These are phyloP conservation scores for Numenius arquata DNA, from an alignment of 2,113 vertebrate genomes.

Conservation along the genomic window DNA sequence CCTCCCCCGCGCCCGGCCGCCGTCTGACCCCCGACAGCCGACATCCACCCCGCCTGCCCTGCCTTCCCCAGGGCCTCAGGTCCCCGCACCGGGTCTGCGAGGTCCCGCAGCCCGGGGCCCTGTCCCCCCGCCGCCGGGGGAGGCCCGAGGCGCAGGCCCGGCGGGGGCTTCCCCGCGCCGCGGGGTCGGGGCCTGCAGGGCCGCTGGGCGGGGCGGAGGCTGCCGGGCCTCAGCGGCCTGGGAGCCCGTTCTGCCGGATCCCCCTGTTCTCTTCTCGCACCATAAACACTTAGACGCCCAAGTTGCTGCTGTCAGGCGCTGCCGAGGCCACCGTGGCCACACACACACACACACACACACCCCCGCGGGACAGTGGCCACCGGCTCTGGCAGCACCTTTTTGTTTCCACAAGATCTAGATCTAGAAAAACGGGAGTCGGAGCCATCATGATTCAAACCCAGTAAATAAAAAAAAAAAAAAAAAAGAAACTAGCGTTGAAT, in stretches of 20 bases:
- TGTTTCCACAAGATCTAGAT: not conserved
- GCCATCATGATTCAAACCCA: not conserved
- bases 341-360: too few relatives aligned
- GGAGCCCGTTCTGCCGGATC: fast-evolving
- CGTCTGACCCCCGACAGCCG: fast-evolving
- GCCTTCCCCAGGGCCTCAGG: fast-evolving
- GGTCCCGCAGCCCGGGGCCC: not conserved
- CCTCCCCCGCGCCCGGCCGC: fast-evolving
- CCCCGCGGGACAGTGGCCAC: fast-evolving
- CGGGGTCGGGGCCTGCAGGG: not conserved
- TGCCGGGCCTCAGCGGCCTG: not conserved
- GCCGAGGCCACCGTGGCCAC: not conserved
- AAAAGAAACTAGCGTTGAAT: not conserved
- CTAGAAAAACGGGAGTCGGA: not conserved
- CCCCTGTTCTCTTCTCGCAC: fast-evolving
- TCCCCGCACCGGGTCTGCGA: too few relatives aligned
- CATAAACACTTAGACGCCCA: fast-evolving
- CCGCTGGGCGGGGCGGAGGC: not conserved
- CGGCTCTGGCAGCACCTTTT: not conserved
- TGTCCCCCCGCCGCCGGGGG: too few relatives aligned
- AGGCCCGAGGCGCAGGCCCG: not conserved
- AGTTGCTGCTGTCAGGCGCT: not conserved
- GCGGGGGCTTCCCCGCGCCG: too few relatives aligned
- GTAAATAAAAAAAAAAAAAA: not conserved
- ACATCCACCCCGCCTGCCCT: fast-evolving